Evolutionary conservation across 2,113 vertebrate species (phyloP).

Genomic region (Coregonus clupeaformis): DNA sequence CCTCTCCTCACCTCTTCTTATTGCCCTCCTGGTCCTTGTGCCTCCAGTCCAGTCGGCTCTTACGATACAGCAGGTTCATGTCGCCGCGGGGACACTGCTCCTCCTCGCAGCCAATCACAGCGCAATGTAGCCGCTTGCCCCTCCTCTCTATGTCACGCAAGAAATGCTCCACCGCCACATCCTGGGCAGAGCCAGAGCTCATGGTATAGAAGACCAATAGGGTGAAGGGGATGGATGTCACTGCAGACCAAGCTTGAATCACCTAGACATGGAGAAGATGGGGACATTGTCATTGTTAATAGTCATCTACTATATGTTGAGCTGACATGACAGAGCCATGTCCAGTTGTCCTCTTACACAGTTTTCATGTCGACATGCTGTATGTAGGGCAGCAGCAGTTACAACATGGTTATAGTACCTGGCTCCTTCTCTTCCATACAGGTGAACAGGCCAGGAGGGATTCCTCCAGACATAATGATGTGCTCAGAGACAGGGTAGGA

Average conservation of each 20-base stretch:
- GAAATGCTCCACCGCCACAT: slow-evolving; percentile 84
- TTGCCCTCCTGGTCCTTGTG: slow-evolving; percentile 75
- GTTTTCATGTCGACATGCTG: not conserved
- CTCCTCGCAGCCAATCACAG: slow-evolving; percentile 77
- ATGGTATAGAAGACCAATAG: slow-evolving; percentile 75
- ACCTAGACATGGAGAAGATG: slow-evolving; percentile 57
- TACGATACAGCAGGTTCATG: slow-evolving; percentile 82
- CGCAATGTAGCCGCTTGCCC: slow-evolving; percentile 78
- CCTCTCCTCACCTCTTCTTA: slow-evolving; percentile 74
- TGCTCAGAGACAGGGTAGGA: not conserved
- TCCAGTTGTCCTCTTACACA: not conserved
- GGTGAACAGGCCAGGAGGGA: not conserved
- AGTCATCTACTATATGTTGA: slow-evolving; percentile 4
- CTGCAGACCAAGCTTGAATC: slow-evolving; percentile 52
- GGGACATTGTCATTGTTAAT: slow-evolving; percentile 39
- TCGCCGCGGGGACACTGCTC: slow-evolving; percentile 72
- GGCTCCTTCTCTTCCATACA: not conserved
- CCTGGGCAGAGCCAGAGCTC: slow-evolving; percentile 82
- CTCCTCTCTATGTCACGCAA: slow-evolving; percentile 83
- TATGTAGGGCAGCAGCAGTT: not conserved
- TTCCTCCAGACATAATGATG: not conserved
- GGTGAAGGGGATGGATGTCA: slow-evolving; percentile 42
- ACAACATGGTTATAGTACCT: slow-evolving; percentile 2
- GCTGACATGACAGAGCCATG: not conserved
- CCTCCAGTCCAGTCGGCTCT: slow-evolving; percentile 81